phyloP scores from a whole-genome alignment of 2,888 invertebrate genomes.

The Spialia ferax region DNA sequence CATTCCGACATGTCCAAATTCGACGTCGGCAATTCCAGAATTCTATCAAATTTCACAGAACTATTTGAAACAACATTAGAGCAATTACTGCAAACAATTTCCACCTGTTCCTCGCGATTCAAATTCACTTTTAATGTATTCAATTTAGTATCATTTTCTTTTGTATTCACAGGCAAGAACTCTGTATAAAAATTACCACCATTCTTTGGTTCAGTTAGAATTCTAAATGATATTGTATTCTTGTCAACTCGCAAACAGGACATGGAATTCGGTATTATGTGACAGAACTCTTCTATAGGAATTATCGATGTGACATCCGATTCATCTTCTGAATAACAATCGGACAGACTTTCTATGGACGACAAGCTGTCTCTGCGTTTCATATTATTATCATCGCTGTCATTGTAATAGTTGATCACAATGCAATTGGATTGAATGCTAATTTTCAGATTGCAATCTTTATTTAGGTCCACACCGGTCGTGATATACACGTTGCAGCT shows the following conservation, averaged over 20 bases:
- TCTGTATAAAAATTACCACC: slow-evolving; percentile 82
- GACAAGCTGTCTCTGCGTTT: slow-evolving; percentile 75
- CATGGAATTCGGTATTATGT: slow-evolving; percentile 81
- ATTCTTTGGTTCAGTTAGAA: slow-evolving; percentile 76
- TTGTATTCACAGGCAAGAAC: slow-evolving; percentile 58
- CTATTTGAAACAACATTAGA: slow-evolving; percentile 77
- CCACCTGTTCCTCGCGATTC: slow-evolving; percentile 58
- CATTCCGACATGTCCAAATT: slow-evolving; percentile 88
- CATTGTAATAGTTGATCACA: slow-evolving; percentile 73
- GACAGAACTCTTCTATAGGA: slow-evolving; percentile 73
- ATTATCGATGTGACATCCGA: slow-evolving; percentile 65
- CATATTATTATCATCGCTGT: slow-evolving; percentile 51
- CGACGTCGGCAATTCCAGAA: slow-evolving; percentile 88
- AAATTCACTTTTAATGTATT: slow-evolving; percentile 66
- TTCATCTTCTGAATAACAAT: slow-evolving; percentile 77
- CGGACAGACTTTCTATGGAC: slow-evolving; percentile 80
- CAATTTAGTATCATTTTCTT: slow-evolving; percentile 53
- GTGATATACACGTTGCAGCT: slow-evolving; percentile 88
- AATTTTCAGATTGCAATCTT: slow-evolving; percentile 77
- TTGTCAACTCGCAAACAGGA: slow-evolving; percentile 80
- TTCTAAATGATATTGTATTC: slow-evolving; percentile 78
- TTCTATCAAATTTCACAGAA: slow-evolving; percentile 81
- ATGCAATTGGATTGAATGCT: slow-evolving; percentile 79
- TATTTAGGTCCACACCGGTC: slow-evolving; percentile 73
- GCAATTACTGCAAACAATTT: slow-evolving; percentile 74